phyloP scores from a whole-genome alignment of 2,113 vertebrate genomes.

The Stictonetta naevosa region DNA sequence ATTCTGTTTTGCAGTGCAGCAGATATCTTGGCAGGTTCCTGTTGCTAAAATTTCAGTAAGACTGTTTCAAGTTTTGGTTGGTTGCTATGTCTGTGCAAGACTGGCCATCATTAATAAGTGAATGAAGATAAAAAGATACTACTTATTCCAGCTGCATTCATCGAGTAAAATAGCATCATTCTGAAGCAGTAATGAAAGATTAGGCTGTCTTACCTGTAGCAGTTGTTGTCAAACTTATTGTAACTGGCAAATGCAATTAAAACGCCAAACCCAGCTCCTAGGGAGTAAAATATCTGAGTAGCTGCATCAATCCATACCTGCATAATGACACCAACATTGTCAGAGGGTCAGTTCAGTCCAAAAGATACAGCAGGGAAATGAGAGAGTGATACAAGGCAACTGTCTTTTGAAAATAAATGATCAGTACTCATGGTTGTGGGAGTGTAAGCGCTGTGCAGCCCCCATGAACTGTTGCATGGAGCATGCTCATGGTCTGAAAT shows the following conservation, averaged over 20 bases:
- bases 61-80: constrained; percentile 32
- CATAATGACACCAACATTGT: constrained; percentile 11
- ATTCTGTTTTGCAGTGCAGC: not conserved
- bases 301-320: constrained; percentile 99
- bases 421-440: not conserved
- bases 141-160: not conserved
- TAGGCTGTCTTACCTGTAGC: constrained; percentile 87
- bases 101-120: not conserved
- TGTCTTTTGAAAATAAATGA: not conserved
- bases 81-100: constrained; percentile 5
- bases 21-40: constrained; percentile 14
- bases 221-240: constrained; percentile 99
- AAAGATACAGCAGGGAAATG: not conserved
- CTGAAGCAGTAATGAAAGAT: not conserved
- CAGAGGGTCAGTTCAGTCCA: not conserved
- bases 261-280: constrained; percentile 97
- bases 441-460: not conserved
- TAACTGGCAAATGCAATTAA: constrained; percentile 98
- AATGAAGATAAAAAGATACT: not conserved
- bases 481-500: not conserved
- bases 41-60: constrained; percentile 28
- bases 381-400: not conserved
- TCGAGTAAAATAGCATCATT: not conserved
- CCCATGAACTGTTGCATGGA: not conserved
- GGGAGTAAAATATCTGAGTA: constrained; percentile 97